phyloP scores from a whole-genome alignment of 2,888 invertebrate species.

The Prenolepis imparis region DNA sequence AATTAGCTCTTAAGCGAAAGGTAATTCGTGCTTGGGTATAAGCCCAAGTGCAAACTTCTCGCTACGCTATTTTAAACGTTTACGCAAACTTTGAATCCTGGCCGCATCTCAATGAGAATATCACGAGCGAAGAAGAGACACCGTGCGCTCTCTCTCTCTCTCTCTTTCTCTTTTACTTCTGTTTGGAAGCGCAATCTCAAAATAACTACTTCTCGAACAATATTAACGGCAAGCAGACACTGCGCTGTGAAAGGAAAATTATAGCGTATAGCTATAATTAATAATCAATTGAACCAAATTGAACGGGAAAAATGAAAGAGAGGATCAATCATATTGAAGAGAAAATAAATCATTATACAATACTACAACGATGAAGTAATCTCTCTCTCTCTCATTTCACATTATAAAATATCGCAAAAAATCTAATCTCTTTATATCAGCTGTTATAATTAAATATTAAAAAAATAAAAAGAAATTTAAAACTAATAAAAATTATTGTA shows the following conservation, averaged over 20 bases:
- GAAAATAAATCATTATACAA: too few relatives aligned
- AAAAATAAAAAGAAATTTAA: not conserved
- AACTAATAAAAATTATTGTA: not conserved
- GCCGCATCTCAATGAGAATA: conserved; percentile 60
- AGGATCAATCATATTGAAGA: not conserved
- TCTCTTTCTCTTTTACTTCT: not conserved
- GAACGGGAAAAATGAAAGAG: not conserved
- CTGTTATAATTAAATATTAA: too few relatives aligned
- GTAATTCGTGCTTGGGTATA: conserved; percentile 73
- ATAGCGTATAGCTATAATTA: not conserved
- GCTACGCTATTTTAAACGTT: conserved; percentile 70
- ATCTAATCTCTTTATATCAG: not conserved
- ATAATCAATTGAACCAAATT: conserved; percentile 15
- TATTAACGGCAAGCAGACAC: conserved; percentile 3
- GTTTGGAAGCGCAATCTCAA: conserved; percentile 11
- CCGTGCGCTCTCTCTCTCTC: not conserved
- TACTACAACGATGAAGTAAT: not conserved
- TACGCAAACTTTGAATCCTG: conserved; percentile 72
- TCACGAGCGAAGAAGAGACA: conserved; percentile 33
- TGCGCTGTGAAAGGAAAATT: not conserved
- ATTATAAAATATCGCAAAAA: not conserved
- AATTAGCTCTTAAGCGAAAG: conserved; percentile 77
- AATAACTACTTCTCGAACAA: conserved; percentile 27
- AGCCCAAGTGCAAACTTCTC: conserved; percentile 72
- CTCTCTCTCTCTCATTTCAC: too few relatives aligned